Base-by-base conservation (phyloP, 2,113 vertebrate genomes). In the Prinia subflava region DNA sequence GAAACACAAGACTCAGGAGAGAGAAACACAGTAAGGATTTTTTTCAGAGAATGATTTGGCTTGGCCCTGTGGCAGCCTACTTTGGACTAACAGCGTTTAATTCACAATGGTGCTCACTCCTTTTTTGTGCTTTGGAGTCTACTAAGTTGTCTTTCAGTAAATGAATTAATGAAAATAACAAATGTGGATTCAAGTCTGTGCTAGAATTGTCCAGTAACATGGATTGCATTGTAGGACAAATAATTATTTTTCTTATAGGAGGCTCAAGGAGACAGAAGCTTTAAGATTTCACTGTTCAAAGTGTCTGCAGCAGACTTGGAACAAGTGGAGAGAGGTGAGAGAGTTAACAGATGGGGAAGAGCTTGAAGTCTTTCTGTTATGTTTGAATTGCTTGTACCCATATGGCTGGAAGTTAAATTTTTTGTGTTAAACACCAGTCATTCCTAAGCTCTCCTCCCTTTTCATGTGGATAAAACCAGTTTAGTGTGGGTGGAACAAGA, bases 271-370 rank as follows among this genome's bases (percentile, higher is more conserved):
- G 35, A 24, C 24, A 27, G 31, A 39, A 44, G 98, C 98, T 8
- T 71, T 53, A 25, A 82, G 15, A 41, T 97, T 98, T 94, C 80
- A 92, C 31, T 64, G 21, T 2, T 86, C 33, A 7, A 92, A 69
- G 90, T 94, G 97, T 67, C 70, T 98, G 92, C 80, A 15, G 19
- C 39, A 71, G 81, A 60, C 96, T 73, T 98, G 98, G 98, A 85
- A 56, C 94, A 95, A 92, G 67, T 98, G 98, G 98, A 97, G 68
- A 46, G 46, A 98, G 98, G 98, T 98, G 76, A 98, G 98, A 70
- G 39, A 84, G 22, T 53, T 55, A 53, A 75, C 10, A 24, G 55
- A 53, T 39, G 2, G 39, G 11, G 27, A 84, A 64, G 50, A 62
- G 15, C 2, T 5, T 86, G 41, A 87, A 59, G 75, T 35, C 27